Evolutionary conservation across 2,888 invertebrate species (phyloP).

Genomic region (Chalcis sispes): DNA sequence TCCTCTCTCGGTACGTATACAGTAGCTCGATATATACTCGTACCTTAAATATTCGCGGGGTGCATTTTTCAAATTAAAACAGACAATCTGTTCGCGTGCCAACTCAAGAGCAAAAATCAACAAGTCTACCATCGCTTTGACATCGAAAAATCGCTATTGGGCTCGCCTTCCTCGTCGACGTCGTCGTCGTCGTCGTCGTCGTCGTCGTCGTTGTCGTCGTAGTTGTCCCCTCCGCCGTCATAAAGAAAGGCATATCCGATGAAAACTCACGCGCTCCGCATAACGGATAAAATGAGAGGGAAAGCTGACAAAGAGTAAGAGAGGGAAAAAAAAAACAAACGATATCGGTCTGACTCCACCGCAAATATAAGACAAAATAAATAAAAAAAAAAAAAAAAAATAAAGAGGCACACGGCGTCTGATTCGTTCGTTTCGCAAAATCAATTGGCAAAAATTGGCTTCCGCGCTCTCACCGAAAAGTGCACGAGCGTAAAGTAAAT

Average conservation of each 20-base stretch:
- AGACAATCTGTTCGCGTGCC: neutral
- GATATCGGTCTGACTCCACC: neutral
- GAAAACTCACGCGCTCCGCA: too few species aligned
- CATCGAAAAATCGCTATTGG: neutral
- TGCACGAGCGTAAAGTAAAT: constrained; percentile 29
- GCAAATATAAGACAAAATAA: neutral
- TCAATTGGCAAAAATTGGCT: constrained; percentile 41
- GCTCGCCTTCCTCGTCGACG: too few species aligned
- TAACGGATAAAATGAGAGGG: too few species aligned
- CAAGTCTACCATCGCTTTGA: too few species aligned
- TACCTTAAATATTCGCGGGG: neutral
- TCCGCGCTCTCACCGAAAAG: constrained; percentile 7
- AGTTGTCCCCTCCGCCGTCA: too few species aligned
- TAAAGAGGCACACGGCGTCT: neutral
- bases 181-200: too few species aligned
- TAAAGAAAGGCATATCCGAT: too few species aligned
- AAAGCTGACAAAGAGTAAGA: neutral
- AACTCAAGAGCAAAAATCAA: neutral
- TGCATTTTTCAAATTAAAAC: neutral
- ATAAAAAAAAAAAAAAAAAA: neutral
- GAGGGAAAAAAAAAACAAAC: constrained; percentile 2
- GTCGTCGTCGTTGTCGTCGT: too few species aligned
- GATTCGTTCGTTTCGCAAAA: constrained; percentile 12
- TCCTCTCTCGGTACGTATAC: too few species aligned
- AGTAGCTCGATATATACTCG: too few species aligned